Evolutionary conservation across 2,113 vertebrate species (phyloP).

Genomic region (Antigone vipio): DNA sequence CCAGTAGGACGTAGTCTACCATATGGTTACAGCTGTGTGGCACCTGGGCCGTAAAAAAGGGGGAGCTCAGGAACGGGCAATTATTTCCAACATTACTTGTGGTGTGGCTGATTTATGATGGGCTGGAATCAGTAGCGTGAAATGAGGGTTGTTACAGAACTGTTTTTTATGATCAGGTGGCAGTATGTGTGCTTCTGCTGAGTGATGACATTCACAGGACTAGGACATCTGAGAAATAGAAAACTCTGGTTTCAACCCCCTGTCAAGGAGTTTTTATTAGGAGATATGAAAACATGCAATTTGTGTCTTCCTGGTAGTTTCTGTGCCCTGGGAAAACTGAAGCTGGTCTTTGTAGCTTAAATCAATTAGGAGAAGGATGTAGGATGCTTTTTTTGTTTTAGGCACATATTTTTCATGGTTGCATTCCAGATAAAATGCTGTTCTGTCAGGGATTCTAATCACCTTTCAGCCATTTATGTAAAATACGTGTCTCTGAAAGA

Average conservation of each 20-base stretch:
- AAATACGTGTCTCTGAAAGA: constrained; percentile 43
- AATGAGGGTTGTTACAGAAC: constrained; percentile 51
- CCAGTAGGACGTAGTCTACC: not conserved
- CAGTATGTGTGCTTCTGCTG: not conserved
- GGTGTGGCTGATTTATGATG: constrained; percentile 46
- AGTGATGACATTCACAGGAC: constrained; percentile 51
- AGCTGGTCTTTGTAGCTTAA: constrained; percentile 20
- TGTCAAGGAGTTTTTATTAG: constrained; percentile 24
- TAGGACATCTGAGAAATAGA: constrained; percentile 25
- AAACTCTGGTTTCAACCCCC: constrained; percentile 16
- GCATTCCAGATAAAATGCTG: constrained; percentile 40
- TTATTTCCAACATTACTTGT: not conserved
- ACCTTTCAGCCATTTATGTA: constrained; percentile 58
- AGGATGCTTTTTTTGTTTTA: constrained; percentile 31
- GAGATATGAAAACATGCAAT: constrained; percentile 40
- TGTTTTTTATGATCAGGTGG: constrained; percentile 41
- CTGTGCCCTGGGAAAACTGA: not conserved
- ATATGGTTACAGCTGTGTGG: constrained; percentile 7
- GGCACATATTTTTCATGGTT: constrained; percentile 17
- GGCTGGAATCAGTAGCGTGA: constrained; percentile 42
- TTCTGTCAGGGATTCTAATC: constrained; percentile 57
- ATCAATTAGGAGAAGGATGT: constrained; percentile 23
- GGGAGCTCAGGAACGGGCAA: not conserved
- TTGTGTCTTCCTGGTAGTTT: constrained; percentile 23
- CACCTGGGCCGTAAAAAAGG: constrained; percentile 13